A percentile compares a stretch with the other conserved stretches of the same genome.
Conservation (phyloP, 2,797 vertebrate species). For the Notolabrus celidotus region DNA sequence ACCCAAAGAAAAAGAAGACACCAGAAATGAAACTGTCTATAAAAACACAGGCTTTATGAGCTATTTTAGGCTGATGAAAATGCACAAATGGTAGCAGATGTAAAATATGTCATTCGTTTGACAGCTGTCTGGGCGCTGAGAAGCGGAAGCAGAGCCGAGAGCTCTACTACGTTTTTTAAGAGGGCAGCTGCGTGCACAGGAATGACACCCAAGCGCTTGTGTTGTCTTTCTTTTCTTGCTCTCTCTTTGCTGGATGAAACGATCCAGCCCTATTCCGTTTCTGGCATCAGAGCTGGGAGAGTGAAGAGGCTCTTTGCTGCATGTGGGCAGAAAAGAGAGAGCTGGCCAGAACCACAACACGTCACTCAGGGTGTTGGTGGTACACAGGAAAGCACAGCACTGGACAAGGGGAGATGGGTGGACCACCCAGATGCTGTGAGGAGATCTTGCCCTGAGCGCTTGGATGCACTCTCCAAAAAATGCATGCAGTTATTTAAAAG, state of each 20-base stretch:
- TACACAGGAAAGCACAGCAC: conserved; percentile 33
- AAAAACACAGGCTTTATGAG: conserved; percentile 62
- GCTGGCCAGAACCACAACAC: conserved; percentile 40
- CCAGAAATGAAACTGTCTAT: conserved; percentile 62
- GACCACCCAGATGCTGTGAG: conserved; percentile 69
- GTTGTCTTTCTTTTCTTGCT: conserved; percentile 29
- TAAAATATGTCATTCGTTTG: conserved; percentile 69
- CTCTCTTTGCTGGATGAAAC: conserved; percentile 54
- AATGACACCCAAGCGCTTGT: conserved; percentile 46
- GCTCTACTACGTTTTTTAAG: conserved; percentile 43
- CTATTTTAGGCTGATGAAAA: conserved; percentile 72
- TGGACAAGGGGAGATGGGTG: conserved; percentile 20
- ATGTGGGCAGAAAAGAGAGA: conserved; percentile 52
- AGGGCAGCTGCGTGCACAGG: conserved; percentile 40
- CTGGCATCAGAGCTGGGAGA: conserved; percentile 42
- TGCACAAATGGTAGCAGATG: conserved; percentile 71
- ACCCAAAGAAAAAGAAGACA: conserved; percentile 57
- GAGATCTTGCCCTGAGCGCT: conserved; percentile 41
- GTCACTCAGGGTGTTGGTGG: conserved; percentile 56
- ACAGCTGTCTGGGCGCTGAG: conserved; percentile 69
- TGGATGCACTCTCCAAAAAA: conserved; percentile 28
- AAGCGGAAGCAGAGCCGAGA: conserved; percentile 51
- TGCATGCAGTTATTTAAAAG: conserved; percentile 11
- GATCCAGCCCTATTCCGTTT: conserved; percentile 61
- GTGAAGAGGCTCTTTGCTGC: conserved; percentile 64